Conservation (phyloP, 2,113 vertebrate species). For the Tragelaphus imberbis region DNA sequence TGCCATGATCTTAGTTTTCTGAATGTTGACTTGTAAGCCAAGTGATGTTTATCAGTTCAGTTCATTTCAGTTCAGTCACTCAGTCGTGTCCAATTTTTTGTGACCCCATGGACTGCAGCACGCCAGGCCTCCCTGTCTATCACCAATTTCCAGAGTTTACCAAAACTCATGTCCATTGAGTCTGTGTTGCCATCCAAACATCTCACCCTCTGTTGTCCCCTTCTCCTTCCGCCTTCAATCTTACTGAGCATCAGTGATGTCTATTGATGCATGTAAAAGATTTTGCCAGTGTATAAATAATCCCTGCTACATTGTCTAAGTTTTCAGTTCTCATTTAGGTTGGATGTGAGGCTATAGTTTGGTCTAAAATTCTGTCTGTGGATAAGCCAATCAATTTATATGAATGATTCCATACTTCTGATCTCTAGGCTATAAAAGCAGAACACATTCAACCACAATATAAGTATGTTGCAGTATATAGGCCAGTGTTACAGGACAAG, state of each 20-base stretch:
- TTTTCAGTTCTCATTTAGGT: background rate
- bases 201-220: background rate
- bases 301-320: background rate
- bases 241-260: background rate
- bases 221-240: background rate
- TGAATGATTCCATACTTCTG: background rate
- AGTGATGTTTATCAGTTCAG: background rate
- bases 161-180: background rate
- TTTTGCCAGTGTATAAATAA: background rate
- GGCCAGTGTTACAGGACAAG: background rate
- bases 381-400: background rate
- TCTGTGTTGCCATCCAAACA: background rate
- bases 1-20: background rate
- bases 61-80: background rate
- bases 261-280: background rate
- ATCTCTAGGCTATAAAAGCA: background rate
- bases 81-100: rapidly evolving
- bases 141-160: background rate
- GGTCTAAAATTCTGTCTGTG: background rate
- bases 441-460: background rate
- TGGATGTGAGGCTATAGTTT: background rate
- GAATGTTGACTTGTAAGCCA: background rate
- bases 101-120: background rate
- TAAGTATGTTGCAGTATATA: background rate
- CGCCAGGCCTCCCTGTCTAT: background rate